Conservation (phyloP, 2,888 invertebrate genomes). For the Hipparchia semele region DNA sequence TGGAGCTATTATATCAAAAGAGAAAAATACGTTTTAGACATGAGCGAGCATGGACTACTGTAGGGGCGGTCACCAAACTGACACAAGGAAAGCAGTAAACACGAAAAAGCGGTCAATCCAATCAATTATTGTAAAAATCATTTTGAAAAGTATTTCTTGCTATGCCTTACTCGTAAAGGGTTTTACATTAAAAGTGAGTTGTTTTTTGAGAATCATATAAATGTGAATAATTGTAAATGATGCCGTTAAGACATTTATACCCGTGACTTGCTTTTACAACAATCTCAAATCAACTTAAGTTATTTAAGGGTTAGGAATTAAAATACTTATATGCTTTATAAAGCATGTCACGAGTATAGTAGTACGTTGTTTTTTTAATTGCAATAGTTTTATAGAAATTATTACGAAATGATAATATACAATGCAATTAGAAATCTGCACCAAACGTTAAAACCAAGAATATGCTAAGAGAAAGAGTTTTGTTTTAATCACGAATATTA, state of each 20-base stretch:
- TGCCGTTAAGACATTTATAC: conserved; percentile 41
- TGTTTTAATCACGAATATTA: conserved; percentile 66
- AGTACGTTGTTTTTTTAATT: conserved; percentile 59
- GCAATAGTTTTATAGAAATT: conserved; percentile 59
- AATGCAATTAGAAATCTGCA: conserved; percentile 81
- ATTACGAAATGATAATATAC: conserved; percentile 78
- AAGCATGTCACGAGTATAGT: conserved; percentile 60
- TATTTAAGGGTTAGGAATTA: background rate
- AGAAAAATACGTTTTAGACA: conserved; percentile 75
- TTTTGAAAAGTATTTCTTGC: conserved; percentile 71
- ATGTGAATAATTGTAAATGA: conserved; percentile 37
- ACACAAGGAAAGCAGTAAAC: conserved; percentile 85
- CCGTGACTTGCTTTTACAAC: conserved; percentile 58
- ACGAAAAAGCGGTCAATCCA: conserved; percentile 85
- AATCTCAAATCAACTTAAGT: background rate
- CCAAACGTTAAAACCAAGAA: conserved; percentile 80
- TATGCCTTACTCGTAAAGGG: conserved; percentile 58
- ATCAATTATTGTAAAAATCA: conserved; percentile 77
- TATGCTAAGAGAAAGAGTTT: conserved; percentile 72
- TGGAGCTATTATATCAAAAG: conserved; percentile 77
- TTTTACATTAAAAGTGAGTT: conserved; percentile 72
- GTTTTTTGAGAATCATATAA: conserved; percentile 76
- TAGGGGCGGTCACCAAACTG: conserved; percentile 83
- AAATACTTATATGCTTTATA: conserved; percentile 23
- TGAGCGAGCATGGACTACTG: conserved; percentile 83